A percentile compares a stretch with the other conserved stretches of the same genome.
Conservation (phyloP, 2,888 invertebrate species). For the Anarsia innoxiella region DNA sequence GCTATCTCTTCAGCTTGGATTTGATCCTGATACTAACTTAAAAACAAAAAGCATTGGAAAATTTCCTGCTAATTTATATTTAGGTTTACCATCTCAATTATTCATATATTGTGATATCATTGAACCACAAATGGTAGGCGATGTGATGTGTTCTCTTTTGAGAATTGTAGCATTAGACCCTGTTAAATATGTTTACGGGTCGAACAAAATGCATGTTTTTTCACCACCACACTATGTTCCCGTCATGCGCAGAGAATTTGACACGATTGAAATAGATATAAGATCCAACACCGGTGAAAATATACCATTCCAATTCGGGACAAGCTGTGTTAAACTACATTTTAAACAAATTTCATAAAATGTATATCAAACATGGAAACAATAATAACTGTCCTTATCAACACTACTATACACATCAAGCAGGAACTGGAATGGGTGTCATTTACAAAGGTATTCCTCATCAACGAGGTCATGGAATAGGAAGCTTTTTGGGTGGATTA, state of each 20-base stretch:
- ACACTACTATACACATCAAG: constrained; percentile 23
- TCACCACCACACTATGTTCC: constrained; percentile 24
- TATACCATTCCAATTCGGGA: constrained; percentile 28
- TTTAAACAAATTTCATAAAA: constrained; percentile 25
- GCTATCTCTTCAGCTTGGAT: constrained; percentile 21
- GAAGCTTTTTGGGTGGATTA: constrained; percentile 21
- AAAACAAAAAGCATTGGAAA: constrained; percentile 14
- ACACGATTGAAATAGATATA: constrained; percentile 30
- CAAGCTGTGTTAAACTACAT: too few species aligned
- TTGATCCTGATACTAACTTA: constrained; percentile 19
- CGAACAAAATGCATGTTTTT: constrained; percentile 23
- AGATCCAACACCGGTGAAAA: constrained; percentile 24
- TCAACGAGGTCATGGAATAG: constrained; percentile 20
- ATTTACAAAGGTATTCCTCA: constrained; percentile 24
- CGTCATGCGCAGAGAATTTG: too few species aligned
- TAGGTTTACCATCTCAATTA: constrained; percentile 20
- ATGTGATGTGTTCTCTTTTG: constrained; percentile 22
- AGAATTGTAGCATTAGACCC: constrained; percentile 22
- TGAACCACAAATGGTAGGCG: constrained; percentile 19
- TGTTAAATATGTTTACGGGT: constrained; percentile 20
- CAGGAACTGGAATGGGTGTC: too few species aligned
- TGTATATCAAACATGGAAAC: constrained; percentile 14
- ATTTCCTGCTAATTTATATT: constrained; percentile 18
- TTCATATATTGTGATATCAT: constrained; percentile 21
- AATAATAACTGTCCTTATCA: constrained; percentile 22